Percentiles rank a stretch among this genome's conserved stretches.
These are phyloP conservation scores for Turdus rufiventris DNA, from an alignment of 2,113 vertebrate species.

Conservation along the genomic window DNA sequence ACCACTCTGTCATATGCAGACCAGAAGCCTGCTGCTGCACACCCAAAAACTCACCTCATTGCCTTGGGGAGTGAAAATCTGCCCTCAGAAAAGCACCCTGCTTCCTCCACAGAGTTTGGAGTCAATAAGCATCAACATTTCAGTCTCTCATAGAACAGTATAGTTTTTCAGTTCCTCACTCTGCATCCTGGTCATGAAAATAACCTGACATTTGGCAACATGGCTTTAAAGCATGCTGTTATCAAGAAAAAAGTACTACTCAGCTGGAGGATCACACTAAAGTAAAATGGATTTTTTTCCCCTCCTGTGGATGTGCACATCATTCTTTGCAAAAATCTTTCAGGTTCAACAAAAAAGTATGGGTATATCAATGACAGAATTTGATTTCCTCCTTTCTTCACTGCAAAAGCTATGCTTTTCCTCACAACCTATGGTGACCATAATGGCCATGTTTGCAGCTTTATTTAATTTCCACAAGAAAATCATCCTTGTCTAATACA, in stretches of 20 bases:
- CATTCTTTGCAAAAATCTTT: not conserved
- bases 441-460: not conserved
- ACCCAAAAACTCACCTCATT: not conserved
- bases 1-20: not conserved
- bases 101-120: not conserved
- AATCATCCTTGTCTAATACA: not conserved
- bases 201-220: not conserved
- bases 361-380: not conserved
- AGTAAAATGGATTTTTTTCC: not conserved
- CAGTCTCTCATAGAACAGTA: rapidly evolving
- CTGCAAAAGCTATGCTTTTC: not conserved
- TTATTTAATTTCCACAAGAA: not conserved
- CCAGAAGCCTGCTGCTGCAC: not conserved
- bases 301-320: not conserved
- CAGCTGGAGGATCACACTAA: not conserved
- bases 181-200: not conserved
- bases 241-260: not conserved
- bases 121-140: not conserved
- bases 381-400: not conserved
- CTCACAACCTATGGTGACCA: not conserved
- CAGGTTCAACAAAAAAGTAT: not conserved
- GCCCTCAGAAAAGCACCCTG: not conserved
- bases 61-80: not conserved
- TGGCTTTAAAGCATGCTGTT: not conserved
- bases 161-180: not conserved